These are phyloP conservation scores for Nudaria mundana DNA, from an alignment of 2,888 invertebrate species.

Conservation along the genomic window DNA sequence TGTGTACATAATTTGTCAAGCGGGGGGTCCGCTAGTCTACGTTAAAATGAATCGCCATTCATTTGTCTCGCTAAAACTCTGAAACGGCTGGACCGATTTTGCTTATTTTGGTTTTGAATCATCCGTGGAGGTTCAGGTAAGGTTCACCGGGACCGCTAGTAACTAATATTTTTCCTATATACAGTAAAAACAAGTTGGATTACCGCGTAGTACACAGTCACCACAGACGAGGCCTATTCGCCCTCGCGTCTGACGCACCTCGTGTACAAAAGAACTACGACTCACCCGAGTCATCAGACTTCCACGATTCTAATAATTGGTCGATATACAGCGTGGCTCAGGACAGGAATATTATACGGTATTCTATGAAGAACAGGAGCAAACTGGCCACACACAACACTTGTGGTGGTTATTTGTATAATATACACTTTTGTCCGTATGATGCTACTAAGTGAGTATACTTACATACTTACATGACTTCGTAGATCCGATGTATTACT, in stretches of 20 bases:
- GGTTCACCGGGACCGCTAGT: too few species aligned
- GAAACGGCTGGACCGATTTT: too few species aligned
- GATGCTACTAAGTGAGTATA: slow-evolving; percentile 83
- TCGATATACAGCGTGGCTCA: slow-evolving; percentile 82
- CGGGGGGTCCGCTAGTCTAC: too few species aligned
- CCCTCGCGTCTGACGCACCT: slow-evolving; percentile 75
- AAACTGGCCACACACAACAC: slow-evolving; percentile 72
- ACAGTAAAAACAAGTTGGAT: slow-evolving; percentile 56
- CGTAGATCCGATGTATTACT: too few species aligned
- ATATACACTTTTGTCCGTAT: slow-evolving; percentile 83
- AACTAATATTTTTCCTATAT: slow-evolving; percentile 13
- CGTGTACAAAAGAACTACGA: slow-evolving; percentile 35
- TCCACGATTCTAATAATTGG: slow-evolving; percentile 30
- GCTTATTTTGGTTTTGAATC: too few species aligned
- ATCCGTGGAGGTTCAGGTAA: too few species aligned
- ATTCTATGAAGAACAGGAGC: slow-evolving; percentile 56
- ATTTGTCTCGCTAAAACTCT: too few species aligned
- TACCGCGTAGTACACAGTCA: slow-evolving; percentile 60
- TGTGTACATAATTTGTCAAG: too few species aligned
- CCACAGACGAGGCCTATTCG: slow-evolving; percentile 83
- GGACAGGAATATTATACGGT: slow-evolving; percentile 81
- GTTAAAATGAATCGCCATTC: too few species aligned
- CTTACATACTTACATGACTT: too few species aligned
- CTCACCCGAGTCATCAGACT: slow-evolving; percentile 1
- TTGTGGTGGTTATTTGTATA: slow-evolving; percentile 84